phyloP scores from a whole-genome alignment of 2,888 invertebrate genomes.

The Thera obeliscata region DNA sequence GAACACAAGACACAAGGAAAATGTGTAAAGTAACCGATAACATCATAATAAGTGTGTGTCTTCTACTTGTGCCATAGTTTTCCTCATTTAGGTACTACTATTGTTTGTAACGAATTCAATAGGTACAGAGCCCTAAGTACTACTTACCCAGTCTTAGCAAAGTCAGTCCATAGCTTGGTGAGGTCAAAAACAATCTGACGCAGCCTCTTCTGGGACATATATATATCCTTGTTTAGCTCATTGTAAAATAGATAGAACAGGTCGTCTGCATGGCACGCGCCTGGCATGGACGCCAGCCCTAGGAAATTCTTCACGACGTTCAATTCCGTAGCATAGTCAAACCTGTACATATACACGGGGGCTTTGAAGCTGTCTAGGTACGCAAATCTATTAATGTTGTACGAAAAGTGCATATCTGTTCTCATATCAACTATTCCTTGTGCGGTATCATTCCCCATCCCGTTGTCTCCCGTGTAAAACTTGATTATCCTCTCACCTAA shows the following conservation, averaged over 20 bases:
- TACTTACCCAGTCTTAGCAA: slow-evolving; percentile 67
- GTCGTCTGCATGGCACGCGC: slow-evolving; percentile 78
- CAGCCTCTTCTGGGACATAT: slow-evolving; percentile 46
- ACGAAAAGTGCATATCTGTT: slow-evolving; percentile 58
- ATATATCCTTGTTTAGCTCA: slow-evolving; percentile 57
- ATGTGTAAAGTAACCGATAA: too few species aligned
- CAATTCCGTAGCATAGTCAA: slow-evolving; percentile 62
- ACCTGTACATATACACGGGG: slow-evolving; percentile 60
- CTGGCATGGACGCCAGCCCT: slow-evolving; percentile 51
- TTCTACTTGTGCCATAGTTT: too few species aligned
- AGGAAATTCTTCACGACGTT: slow-evolving; percentile 58
- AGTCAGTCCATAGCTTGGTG: slow-evolving; percentile 74
- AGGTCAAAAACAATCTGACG: slow-evolving; percentile 62
- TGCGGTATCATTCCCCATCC: slow-evolving; percentile 46
- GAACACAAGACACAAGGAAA: too few species aligned
- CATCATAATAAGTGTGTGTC: too few species aligned
- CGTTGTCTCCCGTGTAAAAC: slow-evolving; percentile 56
- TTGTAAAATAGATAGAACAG: slow-evolving; percentile 73
- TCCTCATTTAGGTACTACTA: too few species aligned
- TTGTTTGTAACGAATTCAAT: too few species aligned
- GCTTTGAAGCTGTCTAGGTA: slow-evolving; percentile 50
- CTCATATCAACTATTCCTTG: slow-evolving; percentile 50
- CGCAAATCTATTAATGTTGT: slow-evolving; percentile 58
- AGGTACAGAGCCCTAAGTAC: background rate
- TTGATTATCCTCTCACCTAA: slow-evolving; percentile 57